Conservation (phyloP, 2,888 invertebrate species). For the Marasmarcha lunaedactyla region DNA sequence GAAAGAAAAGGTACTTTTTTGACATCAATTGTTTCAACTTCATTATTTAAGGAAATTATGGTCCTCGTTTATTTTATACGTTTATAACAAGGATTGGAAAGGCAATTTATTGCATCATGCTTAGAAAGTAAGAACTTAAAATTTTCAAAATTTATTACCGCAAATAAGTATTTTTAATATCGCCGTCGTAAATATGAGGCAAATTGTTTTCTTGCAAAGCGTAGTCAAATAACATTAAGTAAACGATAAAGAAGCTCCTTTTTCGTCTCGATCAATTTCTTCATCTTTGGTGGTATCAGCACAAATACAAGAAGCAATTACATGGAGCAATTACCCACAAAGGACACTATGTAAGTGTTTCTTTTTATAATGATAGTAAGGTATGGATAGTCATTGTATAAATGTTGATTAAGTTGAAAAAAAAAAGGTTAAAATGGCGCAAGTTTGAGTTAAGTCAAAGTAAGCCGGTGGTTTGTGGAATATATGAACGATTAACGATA, state of each 20-base stretch:
- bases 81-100: too few species aligned
- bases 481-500: conserved; percentile 20
- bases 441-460: not conserved
- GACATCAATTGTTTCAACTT: conserved; percentile 16
- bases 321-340: not conserved
- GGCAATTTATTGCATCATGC: too few species aligned
- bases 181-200: too few species aligned
- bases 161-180: too few species aligned
- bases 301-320: not conserved
- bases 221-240: too few species aligned
- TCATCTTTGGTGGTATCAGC: not conserved
- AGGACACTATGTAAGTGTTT: not conserved
- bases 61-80: too few species aligned
- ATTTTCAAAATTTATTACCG: too few species aligned
- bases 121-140: too few species aligned
- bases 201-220: too few species aligned
- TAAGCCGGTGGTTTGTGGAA: conserved; percentile 10
- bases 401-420: not conserved
- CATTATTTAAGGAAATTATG: conserved; percentile 14
- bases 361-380: not conserved
- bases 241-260: not conserved
- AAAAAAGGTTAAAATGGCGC: not conserved
- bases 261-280: not conserved
- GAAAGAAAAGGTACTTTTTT: conserved; percentile 22
- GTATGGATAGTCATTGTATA: not conserved